Conservation (phyloP, 37 sponge, comb jelly and placozoan species). For the Aphrocallistes beatrix region DNA sequence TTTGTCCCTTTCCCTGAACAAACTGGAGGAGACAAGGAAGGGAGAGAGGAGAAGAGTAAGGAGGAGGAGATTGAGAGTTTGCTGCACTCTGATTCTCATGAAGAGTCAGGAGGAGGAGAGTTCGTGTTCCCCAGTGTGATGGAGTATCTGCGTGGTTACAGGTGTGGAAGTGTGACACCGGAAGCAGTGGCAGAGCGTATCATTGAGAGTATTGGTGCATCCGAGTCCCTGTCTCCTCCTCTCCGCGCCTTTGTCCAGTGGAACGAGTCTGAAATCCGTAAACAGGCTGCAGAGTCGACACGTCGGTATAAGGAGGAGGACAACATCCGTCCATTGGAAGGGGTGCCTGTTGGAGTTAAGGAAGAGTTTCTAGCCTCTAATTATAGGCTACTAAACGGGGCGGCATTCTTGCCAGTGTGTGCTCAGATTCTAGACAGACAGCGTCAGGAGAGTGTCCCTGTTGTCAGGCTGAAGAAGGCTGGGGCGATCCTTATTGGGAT, state of each 20-base stretch:
- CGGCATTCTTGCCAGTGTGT: conserved; percentile 22
- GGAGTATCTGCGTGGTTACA: neutral
- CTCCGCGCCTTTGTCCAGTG: conserved; percentile 47
- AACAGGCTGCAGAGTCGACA: conserved; percentile 60
- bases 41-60: neutral
- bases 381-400: conserved; percentile 32
- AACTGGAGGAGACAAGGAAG: neutral
- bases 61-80: neutral
- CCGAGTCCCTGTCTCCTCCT: conserved; percentile 38
- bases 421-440: conserved; percentile 1
- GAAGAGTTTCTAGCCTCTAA: conserved; percentile 56
- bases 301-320: conserved; percentile 51
- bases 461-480: conserved; percentile 39
- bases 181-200: conserved; percentile 21
- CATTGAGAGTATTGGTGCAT: conserved; percentile 35
- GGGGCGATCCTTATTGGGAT: conserved; percentile 82
- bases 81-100: neutral
- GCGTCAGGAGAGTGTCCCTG: conserved; percentile 29
- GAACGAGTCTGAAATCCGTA: conserved; percentile 31
- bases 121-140: neutral
- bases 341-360: conserved; percentile 74
- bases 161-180: neutral
- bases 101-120: neutral
- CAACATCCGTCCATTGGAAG: conserved; percentile 68
- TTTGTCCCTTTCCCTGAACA: neutral